Percentiles rank a stretch among this genome's conserved stretches.
Evolutionary conservation across 2,888 invertebrate species (phyloP).

Genomic region (Monoplex corrugatus): DNA sequence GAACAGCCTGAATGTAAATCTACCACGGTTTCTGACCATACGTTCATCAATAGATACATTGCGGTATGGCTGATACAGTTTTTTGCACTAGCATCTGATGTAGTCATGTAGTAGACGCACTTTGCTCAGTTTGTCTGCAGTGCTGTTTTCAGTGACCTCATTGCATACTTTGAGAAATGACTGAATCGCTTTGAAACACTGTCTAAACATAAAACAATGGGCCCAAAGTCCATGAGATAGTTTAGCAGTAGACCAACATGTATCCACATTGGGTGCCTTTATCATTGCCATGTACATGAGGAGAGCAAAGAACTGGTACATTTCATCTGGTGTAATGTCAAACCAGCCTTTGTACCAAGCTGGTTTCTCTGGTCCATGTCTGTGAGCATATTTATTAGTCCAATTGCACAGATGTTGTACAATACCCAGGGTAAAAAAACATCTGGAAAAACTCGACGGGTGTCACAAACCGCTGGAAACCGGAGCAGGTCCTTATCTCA

Average conservation of each 20-base stretch:
- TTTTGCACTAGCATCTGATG: constrained; percentile 36
- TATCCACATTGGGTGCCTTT: background rate
- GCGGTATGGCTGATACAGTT: constrained; percentile 34
- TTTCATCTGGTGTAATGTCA: background rate
- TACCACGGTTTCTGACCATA: constrained; percentile 40
- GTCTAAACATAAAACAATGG: background rate
- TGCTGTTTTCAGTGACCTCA: background rate
- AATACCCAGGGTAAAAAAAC: background rate
- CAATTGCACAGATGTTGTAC: background rate
- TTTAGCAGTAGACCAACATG: background rate
- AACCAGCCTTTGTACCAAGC: background rate
- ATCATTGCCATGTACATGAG: constrained; percentile 47
- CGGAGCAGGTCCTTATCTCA: background rate
- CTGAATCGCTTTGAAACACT: background rate
- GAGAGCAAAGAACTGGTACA: constrained; percentile 26
- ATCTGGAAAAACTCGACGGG: background rate
- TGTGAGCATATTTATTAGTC: background rate
- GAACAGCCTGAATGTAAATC: constrained; percentile 44
- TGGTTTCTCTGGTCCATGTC: constrained; percentile 1
- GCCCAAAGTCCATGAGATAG: constrained; percentile 42
- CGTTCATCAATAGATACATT: constrained; percentile 45
- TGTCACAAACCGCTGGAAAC: background rate
- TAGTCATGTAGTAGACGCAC: constrained; percentile 42
- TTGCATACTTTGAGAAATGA: constrained; percentile 38
- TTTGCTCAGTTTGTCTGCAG: constrained; percentile 30